These are phyloP conservation scores for Tetranychus piercei DNA, from an alignment of 2,888 invertebrate species.

Conservation along the genomic window DNA sequence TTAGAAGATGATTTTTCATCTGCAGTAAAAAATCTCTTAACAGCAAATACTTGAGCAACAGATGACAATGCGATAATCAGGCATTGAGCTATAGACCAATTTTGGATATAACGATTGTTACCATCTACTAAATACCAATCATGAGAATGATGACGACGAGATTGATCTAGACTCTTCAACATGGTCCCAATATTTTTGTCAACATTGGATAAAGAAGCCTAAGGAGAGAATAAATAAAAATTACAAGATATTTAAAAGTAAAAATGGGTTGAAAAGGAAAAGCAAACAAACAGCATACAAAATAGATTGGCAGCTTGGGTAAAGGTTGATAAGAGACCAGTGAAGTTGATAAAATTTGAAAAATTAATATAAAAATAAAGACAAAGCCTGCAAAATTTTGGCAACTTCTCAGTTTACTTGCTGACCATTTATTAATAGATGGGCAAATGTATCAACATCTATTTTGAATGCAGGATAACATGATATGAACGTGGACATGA, in stretches of 20 bases:
- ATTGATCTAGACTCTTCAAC: constrained; percentile 60
- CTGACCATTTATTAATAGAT: no score
- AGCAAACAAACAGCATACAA: constrained; percentile 19
- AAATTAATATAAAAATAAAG: neutral
- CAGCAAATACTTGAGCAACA: constrained; percentile 63
- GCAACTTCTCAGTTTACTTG: no score
- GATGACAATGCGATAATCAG: constrained; percentile 59
- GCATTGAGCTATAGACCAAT: constrained; percentile 73
- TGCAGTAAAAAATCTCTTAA: constrained; percentile 62
- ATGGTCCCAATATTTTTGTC: constrained; percentile 36
- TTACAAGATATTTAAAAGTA: neutral
- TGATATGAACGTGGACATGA: no score
- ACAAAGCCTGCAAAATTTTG: no score
- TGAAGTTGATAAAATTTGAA: no score
- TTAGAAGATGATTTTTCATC: constrained; percentile 38
- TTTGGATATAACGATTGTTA: constrained; percentile 55
- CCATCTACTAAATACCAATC: constrained; percentile 60
- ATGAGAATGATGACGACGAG: constrained; percentile 56
- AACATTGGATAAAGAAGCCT: no score
- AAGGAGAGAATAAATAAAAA: no score
- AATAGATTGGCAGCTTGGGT: no score
- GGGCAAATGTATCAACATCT: no score
- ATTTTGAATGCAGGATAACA: no score
- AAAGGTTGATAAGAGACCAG: neutral
- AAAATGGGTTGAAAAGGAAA: neutral